A percentile compares a stretch with the other conserved stretches of the same genome.
These are phyloP conservation scores for Morpho achilles DNA, from an alignment of 2,888 invertebrate species.

Conservation along the genomic window DNA sequence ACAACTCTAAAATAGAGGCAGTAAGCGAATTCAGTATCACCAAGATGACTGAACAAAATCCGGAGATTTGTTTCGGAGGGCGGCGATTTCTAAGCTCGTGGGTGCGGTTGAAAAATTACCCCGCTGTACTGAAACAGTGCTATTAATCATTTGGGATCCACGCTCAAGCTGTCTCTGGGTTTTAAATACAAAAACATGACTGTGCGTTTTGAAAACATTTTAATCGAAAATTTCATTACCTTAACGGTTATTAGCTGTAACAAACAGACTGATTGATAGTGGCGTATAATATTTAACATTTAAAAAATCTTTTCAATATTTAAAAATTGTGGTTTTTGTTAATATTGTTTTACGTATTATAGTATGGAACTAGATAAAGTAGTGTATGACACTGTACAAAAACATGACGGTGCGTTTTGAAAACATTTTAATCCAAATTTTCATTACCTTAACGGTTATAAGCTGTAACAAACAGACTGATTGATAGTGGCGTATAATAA, in stretches of 20 bases:
- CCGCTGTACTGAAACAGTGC: conserved; percentile 22
- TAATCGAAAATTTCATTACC: conserved; percentile 6
- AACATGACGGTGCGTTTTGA: conserved; percentile 1
- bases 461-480: too few relatives aligned
- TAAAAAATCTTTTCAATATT: too few relatives aligned
- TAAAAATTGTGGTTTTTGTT: too few relatives aligned
- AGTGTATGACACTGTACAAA: conserved; percentile 8
- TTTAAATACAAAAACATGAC: conserved; percentile 33
- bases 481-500: too few relatives aligned
- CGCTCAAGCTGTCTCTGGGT: conserved; percentile 29
- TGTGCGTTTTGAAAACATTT: conserved; percentile 2
- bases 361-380: too few relatives aligned
- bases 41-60: too few relatives aligned
- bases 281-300: too few relatives aligned
- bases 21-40: too few relatives aligned
- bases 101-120: conserved; percentile 28
- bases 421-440: conserved; percentile 4
- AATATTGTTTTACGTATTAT: too few relatives aligned
- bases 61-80: too few relatives aligned
- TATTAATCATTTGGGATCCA: conserved; percentile 44
- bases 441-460: not conserved
- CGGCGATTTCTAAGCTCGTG: not conserved
- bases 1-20: too few relatives aligned
- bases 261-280: too few relatives aligned
- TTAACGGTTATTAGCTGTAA: not conserved